Percentiles rank a stretch among this genome's conserved stretches.
These are phyloP conservation scores for Oscheius sp. DNA, from an alignment of 2,888 invertebrate genomes.

Conservation along the genomic window DNA sequence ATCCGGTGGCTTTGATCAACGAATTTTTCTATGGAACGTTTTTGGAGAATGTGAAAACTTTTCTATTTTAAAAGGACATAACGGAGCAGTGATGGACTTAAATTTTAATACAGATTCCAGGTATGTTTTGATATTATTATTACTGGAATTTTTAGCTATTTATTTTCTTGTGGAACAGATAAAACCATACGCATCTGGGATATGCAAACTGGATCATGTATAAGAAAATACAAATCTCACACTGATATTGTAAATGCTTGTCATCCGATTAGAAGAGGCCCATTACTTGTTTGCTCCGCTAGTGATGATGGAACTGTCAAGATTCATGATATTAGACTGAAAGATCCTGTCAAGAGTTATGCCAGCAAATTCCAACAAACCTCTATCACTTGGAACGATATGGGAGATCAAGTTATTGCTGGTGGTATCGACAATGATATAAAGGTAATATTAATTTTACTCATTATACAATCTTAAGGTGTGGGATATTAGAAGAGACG, in stretches of 20 bases:
- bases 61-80: conserved; percentile 89
- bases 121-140: not conserved
- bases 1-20: conserved; percentile 93
- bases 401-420: conserved; percentile 90
- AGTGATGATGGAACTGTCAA: conserved; percentile 93
- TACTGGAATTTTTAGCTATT: conserved; percentile 72
- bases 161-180: conserved; percentile 92
- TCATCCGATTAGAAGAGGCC: conserved; percentile 82
- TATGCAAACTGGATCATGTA: conserved; percentile 83
- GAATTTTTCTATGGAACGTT: conserved; percentile 86
- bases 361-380: conserved; percentile 77
- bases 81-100: conserved; percentile 92
- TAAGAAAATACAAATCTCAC: conserved; percentile 78
- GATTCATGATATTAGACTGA: conserved; percentile 85
- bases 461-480: conserved; percentile 73
- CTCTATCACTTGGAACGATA: conserved; percentile 86
- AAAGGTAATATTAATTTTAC: conserved; percentile 75
- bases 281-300: conserved; percentile 88
- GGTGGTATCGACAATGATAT: conserved; percentile 97
- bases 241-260: conserved; percentile 76
- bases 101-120: conserved; percentile 71
- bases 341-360: conserved; percentile 78
- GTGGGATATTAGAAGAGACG: conserved; percentile 93
- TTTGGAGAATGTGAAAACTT: conserved; percentile 98
- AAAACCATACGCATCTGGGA: conserved; percentile 95